Evolutionary conservation across 1,140 invertebrate genomes (phyloP), one percentile per base, ranked within the genome.

Genomic region (Agrypnia vestita): DNA sequence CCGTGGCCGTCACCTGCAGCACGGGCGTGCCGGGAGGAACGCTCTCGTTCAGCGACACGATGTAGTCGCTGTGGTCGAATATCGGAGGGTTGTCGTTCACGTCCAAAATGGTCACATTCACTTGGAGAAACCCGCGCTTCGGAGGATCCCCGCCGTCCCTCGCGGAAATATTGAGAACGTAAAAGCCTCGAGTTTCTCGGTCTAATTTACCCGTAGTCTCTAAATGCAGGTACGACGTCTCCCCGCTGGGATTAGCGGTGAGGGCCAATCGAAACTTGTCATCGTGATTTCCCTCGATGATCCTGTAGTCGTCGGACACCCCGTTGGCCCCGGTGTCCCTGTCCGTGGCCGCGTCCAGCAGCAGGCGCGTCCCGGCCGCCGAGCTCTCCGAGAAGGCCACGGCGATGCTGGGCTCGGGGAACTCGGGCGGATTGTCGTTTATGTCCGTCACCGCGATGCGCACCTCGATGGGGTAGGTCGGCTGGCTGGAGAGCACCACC

Each of bases 51-150:
- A 99, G 84, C 10, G 94, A 95, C 0, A 98, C 96, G 59, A 94
- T 94, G 88, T 98, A 99, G 85, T 98, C 97, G 88, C 94, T 96
- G 85, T 97, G 96, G 85, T 96, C 95, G 84, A 98, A 98, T 67
- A 97, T 94, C 25, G 97, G 97, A 15, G 96, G 95, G 88, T 98
- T 98, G 86, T 99, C 97, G 85, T 99, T 98, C 0, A 97, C 96
- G 87, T 98, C 97, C 69, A 98, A 87, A 75, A 98, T 95, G 13
- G 94, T 95, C 10, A 97, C 95, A 86, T 97, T 97, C n/a, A 98
- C 95, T 87, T 95, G 92, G 15, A 97, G 88, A 86, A 94, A 98
- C 19, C 97, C 97, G 79, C 93, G 92, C 82, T 93, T 92, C 0
- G 95, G 92, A 3, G 96, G 96, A 72, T 88, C 90, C 4, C 96